Percentiles rank a stretch among this genome's conserved stretches.
Evolutionary conservation across 2,888 invertebrate species (phyloP).

Genomic region (Platycheirus albimanus): DNA sequence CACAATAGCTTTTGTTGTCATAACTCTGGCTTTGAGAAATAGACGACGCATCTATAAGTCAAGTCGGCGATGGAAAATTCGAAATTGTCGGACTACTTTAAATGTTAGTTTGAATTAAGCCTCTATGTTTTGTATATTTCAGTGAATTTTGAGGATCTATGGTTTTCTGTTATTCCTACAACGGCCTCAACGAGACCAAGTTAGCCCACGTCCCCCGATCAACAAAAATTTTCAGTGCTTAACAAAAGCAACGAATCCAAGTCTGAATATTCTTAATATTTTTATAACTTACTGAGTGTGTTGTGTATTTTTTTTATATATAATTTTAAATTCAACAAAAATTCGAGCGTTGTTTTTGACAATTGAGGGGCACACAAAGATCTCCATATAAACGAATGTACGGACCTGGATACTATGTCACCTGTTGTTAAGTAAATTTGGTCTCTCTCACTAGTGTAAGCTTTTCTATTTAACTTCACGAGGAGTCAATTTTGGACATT

Average conservation of each 20-base stretch:
- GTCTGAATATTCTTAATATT: constrained; percentile 45
- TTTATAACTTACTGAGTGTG: constrained; percentile 9
- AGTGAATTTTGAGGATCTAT: constrained; percentile 44
- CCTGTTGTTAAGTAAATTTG: no score
- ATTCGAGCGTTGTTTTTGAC: no score
- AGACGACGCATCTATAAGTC: constrained; percentile 38
- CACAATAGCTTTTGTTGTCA: constrained; percentile 68
- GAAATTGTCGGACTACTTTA: constrained; percentile 15
- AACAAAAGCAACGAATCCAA: constrained; percentile 60
- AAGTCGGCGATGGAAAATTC: constrained; percentile 20
- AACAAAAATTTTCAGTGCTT: background rate
- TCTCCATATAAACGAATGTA: no score
- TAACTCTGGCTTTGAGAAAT: constrained; percentile 65
- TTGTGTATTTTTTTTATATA: background rate
- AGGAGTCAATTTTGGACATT: no score
- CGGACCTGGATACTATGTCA: no score
- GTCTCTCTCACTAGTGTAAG: no score
- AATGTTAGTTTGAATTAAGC: constrained; percentile 31
- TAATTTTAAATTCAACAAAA: no score
- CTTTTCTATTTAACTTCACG: no score
- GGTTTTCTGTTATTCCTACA: constrained; percentile 57
- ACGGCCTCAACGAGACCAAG: background rate
- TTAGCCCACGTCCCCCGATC: constrained; percentile 4
- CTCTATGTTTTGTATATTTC: background rate
- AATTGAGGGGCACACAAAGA: no score